Conservation (phyloP, 2,888 invertebrate species). For the Erebia aethiops region DNA sequence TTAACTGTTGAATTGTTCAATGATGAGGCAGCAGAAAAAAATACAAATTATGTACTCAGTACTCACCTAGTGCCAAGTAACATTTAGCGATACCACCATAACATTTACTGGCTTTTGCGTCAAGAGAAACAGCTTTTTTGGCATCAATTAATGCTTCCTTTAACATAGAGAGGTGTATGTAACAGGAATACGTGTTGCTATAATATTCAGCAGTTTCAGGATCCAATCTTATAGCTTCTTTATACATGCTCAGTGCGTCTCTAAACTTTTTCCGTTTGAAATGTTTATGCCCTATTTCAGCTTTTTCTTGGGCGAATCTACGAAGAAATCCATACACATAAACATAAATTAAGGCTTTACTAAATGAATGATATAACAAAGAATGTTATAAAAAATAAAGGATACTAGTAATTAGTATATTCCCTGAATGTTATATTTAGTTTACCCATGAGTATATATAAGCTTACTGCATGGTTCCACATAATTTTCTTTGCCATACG, state of each 20-base stretch:
- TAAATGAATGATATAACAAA: no score
- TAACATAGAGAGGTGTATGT: constrained; percentile 2
- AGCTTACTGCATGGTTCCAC: no score
- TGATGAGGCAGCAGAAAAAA: no score
- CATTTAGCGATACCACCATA: neutral
- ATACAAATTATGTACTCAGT: no score
- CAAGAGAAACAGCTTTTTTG: neutral
- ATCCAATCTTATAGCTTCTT: neutral
- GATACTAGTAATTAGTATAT: no score
- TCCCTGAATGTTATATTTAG: no score
- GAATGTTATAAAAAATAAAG: no score
- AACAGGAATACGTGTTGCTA: neutral
- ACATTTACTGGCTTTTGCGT: neutral
- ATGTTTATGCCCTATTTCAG: neutral
- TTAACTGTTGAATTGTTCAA: no score
- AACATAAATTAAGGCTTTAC: no score
- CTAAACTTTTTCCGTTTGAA: neutral
- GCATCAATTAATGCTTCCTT: neutral
- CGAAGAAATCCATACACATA: neutral
- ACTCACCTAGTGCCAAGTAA: constrained; percentile 13
- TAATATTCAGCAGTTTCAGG: constrained; percentile 3
- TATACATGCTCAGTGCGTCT: neutral
- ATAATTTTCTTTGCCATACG: no score
- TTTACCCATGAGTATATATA: no score
- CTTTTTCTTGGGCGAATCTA: neutral